Percentiles rank a stretch among this genome's conserved stretches.
phyloP scores from a whole-genome alignment of 1,140 invertebrate species.

The Aphaenogaster floridana region DNA sequence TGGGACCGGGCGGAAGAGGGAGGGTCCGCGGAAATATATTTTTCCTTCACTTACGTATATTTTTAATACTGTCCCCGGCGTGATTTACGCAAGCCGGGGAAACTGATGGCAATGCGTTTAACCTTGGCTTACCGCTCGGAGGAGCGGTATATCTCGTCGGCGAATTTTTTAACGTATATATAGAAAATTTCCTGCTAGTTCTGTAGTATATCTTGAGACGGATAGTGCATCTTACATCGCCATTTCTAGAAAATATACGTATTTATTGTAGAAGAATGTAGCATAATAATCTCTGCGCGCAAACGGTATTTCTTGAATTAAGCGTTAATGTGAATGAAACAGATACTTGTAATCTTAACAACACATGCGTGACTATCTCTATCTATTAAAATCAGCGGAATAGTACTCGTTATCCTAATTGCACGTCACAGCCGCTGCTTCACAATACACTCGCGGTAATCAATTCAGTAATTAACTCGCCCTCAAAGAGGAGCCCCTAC shows the following conservation, averaged over 20 bases:
- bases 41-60: slow-evolving; percentile 62
- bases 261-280: not conserved
- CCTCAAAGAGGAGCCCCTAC: slow-evolving; percentile 29
- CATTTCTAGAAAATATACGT: slow-evolving; percentile 6
- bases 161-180: slow-evolving; percentile 38
- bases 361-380: not conserved
- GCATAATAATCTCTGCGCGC: not conserved
- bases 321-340: not conserved
- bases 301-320: not conserved
- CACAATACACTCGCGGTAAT: slow-evolving; percentile 30
- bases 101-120: slow-evolving; percentile 64
- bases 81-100: slow-evolving; percentile 54
- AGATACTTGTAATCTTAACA: not conserved
- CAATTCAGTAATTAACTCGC: slow-evolving; percentile 44
- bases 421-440: slow-evolving; percentile 3
- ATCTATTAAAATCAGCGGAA: slow-evolving; percentile 25
- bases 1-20: not conserved
- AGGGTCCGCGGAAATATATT: slow-evolving; percentile 43
- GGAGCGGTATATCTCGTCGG: slow-evolving; percentile 37
- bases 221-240: not conserved
- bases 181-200: slow-evolving; percentile 22
- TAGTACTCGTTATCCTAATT: slow-evolving; percentile 43
- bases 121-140: slow-evolving; percentile 55
- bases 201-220: not conserved
- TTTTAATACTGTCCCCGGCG: slow-evolving; percentile 59